A percentile compares a stretch with the other conserved stretches of the same genome.
phyloP scores from a whole-genome alignment of 2,888 invertebrate species.

The Osmoderma eremita region DNA sequence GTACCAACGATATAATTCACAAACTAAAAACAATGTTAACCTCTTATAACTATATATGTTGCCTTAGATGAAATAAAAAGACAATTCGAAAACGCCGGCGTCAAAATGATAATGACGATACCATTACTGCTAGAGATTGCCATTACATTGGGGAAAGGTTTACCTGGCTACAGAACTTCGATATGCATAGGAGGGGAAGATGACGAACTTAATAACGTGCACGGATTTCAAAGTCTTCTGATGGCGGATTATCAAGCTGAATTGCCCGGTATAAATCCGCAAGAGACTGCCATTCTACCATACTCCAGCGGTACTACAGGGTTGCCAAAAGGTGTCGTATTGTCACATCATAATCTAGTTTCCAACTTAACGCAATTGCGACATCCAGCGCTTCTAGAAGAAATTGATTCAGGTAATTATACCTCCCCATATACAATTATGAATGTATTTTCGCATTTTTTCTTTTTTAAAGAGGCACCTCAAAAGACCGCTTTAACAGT shows the following conservation, averaged over 20 bases:
- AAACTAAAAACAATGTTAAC: no score
- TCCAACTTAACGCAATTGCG: slow-evolving; percentile 61
- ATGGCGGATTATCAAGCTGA: slow-evolving; percentile 59
- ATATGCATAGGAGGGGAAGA: slow-evolving; percentile 73
- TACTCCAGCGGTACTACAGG: slow-evolving; percentile 84
- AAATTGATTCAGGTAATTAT: slow-evolving; percentile 50
- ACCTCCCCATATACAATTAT: background rate
- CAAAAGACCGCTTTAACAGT: slow-evolving; percentile 69
- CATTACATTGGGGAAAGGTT: slow-evolving; percentile 65
- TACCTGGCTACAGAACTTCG: slow-evolving; percentile 71
- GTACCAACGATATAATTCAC: slow-evolving; percentile 61
- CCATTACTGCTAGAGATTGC: slow-evolving; percentile 72
- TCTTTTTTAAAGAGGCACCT: slow-evolving; percentile 39
- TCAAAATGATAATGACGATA: slow-evolving; percentile 73
- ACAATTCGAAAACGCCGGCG: slow-evolving; percentile 72
- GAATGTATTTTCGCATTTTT: background rate
- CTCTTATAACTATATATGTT: no score
- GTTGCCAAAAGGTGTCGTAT: slow-evolving; percentile 81
- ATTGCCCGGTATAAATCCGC: slow-evolving; percentile 64
- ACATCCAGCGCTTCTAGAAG: slow-evolving; percentile 54
- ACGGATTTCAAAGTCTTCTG: slow-evolving; percentile 61
- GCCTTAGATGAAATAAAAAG: slow-evolving; percentile 72
- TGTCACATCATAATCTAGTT: slow-evolving; percentile 75
- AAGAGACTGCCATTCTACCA: slow-evolving; percentile 69
- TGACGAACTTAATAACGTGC: slow-evolving; percentile 62